Percentiles rank a stretch among this genome's conserved stretches.
phyloP scores from a whole-genome alignment of 1,140 invertebrate genomes.

The Hycleus phaleratus region DNA sequence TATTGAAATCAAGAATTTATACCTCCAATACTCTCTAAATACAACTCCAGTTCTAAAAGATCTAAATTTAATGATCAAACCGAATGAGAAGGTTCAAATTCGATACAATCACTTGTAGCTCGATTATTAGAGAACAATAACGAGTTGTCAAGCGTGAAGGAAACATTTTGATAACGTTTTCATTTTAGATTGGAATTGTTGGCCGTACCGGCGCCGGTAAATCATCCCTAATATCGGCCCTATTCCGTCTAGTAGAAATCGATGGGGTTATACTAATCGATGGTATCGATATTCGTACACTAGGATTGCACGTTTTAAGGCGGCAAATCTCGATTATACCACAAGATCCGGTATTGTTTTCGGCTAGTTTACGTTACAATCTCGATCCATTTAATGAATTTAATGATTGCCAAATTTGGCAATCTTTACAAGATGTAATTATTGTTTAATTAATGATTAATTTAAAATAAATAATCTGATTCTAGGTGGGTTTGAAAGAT shows the following conservation, averaged over 20 bases:
- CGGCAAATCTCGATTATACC: constrained; percentile 73
- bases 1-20: constrained; percentile 51
- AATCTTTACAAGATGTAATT: constrained; percentile 44
- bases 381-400: constrained; percentile 73
- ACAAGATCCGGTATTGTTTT: constrained; percentile 71
- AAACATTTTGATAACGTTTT: too few species aligned
- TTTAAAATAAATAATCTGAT: too few species aligned
- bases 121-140: not conserved
- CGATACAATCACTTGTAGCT: not conserved
- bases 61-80: constrained; percentile 47
- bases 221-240: constrained; percentile 73
- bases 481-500: constrained; percentile 52
- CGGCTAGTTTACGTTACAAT: constrained; percentile 69
- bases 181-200: constrained; percentile 65
- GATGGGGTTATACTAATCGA: constrained; percentile 55
- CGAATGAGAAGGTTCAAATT: constrained; percentile 45
- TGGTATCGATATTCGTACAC: constrained; percentile 48
- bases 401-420: constrained; percentile 54
- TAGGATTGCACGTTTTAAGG: constrained; percentile 54
- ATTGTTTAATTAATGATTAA: too few species aligned
- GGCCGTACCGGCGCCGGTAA: constrained; percentile 89
- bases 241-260: constrained; percentile 68
- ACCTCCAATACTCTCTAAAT: constrained; percentile 45
- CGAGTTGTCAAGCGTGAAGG: too few species aligned
- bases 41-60: constrained; percentile 46